Percentiles rank a stretch among this genome's conserved stretches.
Evolutionary conservation across 2,888 invertebrate species (phyloP).

Genomic region (Drosophila bunnanda): DNA sequence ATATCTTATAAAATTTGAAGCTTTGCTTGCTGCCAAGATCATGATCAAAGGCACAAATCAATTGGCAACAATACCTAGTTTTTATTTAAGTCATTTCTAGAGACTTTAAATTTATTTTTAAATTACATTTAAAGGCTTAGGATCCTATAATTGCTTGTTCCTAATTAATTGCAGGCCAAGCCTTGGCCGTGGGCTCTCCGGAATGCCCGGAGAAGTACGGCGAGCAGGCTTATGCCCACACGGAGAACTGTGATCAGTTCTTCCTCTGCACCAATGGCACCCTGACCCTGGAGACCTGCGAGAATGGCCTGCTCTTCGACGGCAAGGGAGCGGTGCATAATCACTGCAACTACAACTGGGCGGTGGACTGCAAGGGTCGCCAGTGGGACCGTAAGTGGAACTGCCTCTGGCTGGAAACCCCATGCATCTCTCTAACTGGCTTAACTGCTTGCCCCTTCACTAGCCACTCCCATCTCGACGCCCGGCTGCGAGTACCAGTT

Average conservation of each 20-base stretch:
- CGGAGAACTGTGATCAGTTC: slow-evolving; percentile 94
- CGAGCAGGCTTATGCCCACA: slow-evolving; percentile 93
- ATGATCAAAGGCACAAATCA: too few species aligned
- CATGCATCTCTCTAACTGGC: neutral
- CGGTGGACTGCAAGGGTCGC: slow-evolving; percentile 92
- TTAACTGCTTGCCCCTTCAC: neutral
- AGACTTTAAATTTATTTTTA: too few species aligned
- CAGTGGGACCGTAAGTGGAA: slow-evolving; percentile 90
- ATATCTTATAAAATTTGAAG: too few species aligned
- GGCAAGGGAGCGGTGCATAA: slow-evolving; percentile 95
- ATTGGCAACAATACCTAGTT: too few species aligned
- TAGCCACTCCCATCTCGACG: slow-evolving; percentile 91
- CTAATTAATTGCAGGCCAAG: slow-evolving; percentile 85
- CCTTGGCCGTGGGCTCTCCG: slow-evolving; percentile 88
- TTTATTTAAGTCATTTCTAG: too few species aligned
- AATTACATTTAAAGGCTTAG: neutral
- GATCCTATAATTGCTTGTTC: neutral
- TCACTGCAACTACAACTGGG: slow-evolving; percentile 98
- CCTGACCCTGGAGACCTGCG: slow-evolving; percentile 94
- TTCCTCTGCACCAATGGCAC: slow-evolving; percentile 96
- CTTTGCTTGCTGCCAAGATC: too few species aligned
- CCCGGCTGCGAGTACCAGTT: slow-evolving; percentile 95
- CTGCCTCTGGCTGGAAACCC: neutral
- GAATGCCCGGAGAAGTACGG: slow-evolving; percentile 93
- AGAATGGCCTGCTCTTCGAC: slow-evolving; percentile 95